phyloP scores from a whole-genome alignment of 2,797 vertebrate species.

The Crotalus adamanteus region DNA sequence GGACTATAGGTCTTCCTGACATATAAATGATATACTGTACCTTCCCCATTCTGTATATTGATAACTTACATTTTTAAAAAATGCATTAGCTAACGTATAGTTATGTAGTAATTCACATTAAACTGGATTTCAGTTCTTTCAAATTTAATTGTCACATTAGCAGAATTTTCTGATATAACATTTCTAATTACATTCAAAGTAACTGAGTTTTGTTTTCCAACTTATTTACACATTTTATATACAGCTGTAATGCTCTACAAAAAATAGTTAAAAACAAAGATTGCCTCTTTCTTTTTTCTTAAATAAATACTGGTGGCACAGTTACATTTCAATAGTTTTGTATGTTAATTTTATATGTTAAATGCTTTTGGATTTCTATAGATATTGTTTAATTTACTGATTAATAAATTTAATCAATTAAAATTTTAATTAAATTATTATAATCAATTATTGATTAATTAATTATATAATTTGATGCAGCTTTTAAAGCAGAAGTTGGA shows the following conservation, averaged over 20 bases:
- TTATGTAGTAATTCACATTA: neutral
- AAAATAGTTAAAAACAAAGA: neutral
- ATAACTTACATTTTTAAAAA: neutral
- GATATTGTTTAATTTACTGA: neutral
- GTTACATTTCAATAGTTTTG: neutral
- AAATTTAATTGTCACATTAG: neutral
- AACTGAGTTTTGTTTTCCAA: neutral
- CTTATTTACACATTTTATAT: neutral
- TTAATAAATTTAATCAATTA: neutral
- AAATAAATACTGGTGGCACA: neutral
- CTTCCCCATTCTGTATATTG: neutral
- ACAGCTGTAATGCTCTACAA: neutral
- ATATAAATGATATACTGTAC: neutral
- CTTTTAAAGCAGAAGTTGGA: neutral
- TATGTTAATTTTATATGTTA: neutral
- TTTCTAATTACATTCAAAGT: constrained; percentile 4
- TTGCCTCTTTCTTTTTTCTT: neutral
- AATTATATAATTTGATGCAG: neutral
- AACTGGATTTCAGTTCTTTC: neutral
- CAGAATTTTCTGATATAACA: neutral
- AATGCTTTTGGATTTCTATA: neutral
- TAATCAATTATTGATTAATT: neutral
- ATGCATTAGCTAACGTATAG: neutral
- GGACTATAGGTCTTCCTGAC: neutral
- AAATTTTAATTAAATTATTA: no score